These are phyloP conservation scores for Bombylius major DNA, from an alignment of 2,888 invertebrate species.

Conservation along the genomic window DNA sequence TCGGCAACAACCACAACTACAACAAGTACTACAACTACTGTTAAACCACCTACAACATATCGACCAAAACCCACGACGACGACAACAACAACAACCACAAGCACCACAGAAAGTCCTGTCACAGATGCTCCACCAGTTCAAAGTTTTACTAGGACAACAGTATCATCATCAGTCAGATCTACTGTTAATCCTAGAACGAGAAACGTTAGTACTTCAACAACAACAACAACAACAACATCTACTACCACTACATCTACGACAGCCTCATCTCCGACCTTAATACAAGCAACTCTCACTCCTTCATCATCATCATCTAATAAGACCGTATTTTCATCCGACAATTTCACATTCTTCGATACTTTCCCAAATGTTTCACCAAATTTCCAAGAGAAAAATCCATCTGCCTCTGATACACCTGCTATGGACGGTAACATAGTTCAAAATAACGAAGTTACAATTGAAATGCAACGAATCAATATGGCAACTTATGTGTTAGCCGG, in stretches of 20 bases:
- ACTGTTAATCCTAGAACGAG: conserved; percentile 24
- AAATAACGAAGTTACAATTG: conserved; percentile 42
- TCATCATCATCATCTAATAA: background rate
- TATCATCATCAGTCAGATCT: conserved; percentile 36
- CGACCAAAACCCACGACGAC: conserved; percentile 27
- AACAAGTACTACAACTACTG: conserved; percentile 17
- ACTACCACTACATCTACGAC: conserved; percentile 1
- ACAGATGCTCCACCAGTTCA: conserved; percentile 13
- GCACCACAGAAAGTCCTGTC: conserved; percentile 15
- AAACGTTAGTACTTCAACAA: background rate
- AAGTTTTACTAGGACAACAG: conserved; percentile 33
- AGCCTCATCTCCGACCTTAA: background rate
- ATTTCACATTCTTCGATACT: background rate
- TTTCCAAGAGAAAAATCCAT: background rate
- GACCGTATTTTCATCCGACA: background rate
- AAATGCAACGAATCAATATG: conserved; percentile 46
- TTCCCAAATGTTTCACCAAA: background rate
- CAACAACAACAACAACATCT: conserved; percentile 7
- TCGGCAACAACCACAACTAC: conserved; percentile 15
- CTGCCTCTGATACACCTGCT: conserved; percentile 7
- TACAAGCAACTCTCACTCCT: background rate
- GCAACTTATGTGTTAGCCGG: conserved; percentile 49
- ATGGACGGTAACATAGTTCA: conserved; percentile 10
- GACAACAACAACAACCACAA: conserved; percentile 10
- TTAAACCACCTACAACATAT: conserved; percentile 40